Evolutionary conservation across 2,888 invertebrate species (phyloP).

Genomic region (Drosophila mimetica): DNA sequence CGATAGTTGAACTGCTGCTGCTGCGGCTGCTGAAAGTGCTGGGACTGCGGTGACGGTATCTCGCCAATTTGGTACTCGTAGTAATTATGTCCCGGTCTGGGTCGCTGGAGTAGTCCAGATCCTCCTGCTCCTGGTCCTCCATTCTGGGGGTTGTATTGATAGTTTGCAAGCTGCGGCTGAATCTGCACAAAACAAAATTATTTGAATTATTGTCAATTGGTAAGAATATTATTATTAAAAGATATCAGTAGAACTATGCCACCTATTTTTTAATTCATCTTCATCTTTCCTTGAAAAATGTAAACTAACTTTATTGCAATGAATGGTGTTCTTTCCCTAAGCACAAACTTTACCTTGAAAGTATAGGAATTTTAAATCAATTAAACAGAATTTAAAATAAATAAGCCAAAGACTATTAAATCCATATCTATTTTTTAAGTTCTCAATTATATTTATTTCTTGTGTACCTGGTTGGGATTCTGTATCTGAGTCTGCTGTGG

Average conservation of each 20-base stretch:
- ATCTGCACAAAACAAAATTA: slow-evolving; percentile 4
- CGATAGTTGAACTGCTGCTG: slow-evolving; percentile 66
- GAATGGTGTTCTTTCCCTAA: too few relatives aligned
- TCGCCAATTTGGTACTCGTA: slow-evolving; percentile 81
- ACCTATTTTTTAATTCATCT: background rate
- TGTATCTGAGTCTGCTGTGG: slow-evolving; percentile 47
- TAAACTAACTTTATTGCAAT: too few relatives aligned
- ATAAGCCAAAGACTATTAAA: too few relatives aligned
- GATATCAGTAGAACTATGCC: too few relatives aligned
- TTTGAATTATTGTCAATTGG: background rate
- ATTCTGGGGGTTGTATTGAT: slow-evolving; percentile 52
- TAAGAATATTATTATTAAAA: too few relatives aligned
- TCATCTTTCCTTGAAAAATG: background rate
- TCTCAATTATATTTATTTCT: background rate
- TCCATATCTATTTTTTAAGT: background rate
- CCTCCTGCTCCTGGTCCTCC: slow-evolving; percentile 12
- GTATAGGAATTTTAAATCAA: too few relatives aligned
- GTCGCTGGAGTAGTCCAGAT: slow-evolving; percentile 43
- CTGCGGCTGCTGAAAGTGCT: slow-evolving; percentile 38
- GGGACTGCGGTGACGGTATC: slow-evolving; percentile 67
- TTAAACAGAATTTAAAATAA: too few relatives aligned
- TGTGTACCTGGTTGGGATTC: slow-evolving; percentile 28
- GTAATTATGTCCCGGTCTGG: slow-evolving; percentile 73
- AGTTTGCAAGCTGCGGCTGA: slow-evolving; percentile 36
- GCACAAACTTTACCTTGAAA: too few relatives aligned